Evolutionary conservation across 1,140 invertebrate species (phyloP), one percentile per base, ranked within the genome.

Genomic region (Scaptomyza hsui): DNA sequence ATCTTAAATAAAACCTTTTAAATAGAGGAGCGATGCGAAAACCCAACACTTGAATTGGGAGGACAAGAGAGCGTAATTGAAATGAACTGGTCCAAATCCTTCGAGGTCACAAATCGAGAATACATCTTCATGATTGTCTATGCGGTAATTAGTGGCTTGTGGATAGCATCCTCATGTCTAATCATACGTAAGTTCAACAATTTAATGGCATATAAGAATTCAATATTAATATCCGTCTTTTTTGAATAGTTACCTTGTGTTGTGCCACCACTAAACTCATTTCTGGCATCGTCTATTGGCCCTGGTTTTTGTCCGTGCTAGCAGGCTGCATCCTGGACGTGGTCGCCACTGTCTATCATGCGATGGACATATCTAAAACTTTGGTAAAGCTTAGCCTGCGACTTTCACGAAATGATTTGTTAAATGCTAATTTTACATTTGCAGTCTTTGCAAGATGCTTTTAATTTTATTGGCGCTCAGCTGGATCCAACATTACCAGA

Each of bases 271-370:
- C 89, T n/a, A 89, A 88, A 48, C 41, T 88, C 3, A 81, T 90
- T 6, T 65, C 78, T 4, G 89, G 79, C 1, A 44, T 63, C 0
- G 52, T 83, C 13, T 91, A 90, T 49, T 90, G 85, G 86, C 89
- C 89, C 21, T 91, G 89, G 89, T 91, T 91, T 24, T 37, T 91
- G 10, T 69, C 78, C 9, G 75, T 91, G 10, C 29, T 91, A 0
- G 74, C 60, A 0, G 89, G 89, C 2, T 44, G 86, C 39, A 59
- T 82, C 4, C 45, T 91, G 21, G 89, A 91, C 47, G 79, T 81
- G 45, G 89, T 91, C 18, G 89, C 89, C 37, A 89, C 76, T 1
- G 89, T 89, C 4, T 91, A 69, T 60, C 76, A 85, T 60, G 78
- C 51, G 7, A 7, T 69, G 13, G 89, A 91, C 49, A 57, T 91